Evolutionary conservation across 2,113 vertebrate genomes (phyloP).

Genomic region (Chaetops frenatus): DNA sequence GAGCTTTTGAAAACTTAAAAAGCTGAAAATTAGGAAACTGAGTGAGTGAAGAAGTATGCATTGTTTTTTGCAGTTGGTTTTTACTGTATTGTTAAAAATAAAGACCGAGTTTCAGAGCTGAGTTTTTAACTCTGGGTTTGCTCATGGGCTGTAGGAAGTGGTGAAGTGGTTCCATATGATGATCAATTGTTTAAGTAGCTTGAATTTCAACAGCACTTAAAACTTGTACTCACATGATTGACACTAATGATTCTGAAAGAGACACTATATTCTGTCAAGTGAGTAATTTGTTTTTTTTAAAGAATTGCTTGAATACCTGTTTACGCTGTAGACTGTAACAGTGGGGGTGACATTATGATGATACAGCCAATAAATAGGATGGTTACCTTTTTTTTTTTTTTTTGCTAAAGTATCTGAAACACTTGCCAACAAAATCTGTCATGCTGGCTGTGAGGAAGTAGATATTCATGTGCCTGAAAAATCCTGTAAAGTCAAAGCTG

Average conservation of each 20-base stretch:
- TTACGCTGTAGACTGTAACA: not conserved
- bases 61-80: not conserved
- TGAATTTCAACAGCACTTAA: constrained; percentile 29
- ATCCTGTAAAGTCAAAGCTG: not conserved
- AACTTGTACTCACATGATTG: constrained; percentile 55
- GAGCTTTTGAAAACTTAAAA: not conserved
- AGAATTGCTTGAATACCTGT: constrained; percentile 6
- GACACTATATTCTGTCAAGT: not conserved
- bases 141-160: not conserved
- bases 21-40: not conserved
- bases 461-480: not conserved
- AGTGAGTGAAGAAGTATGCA: not conserved
- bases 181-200: constrained; percentile 45
- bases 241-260: constrained; percentile 51
- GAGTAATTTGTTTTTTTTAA: constrained; percentile 11
- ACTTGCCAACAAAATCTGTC: not conserved
- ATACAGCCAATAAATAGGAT: constrained; percentile 8
- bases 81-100: not conserved
- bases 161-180: not conserved
- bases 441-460: not conserved
- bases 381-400: not conserved
- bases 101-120: not conserved
- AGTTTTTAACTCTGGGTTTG: not conserved
- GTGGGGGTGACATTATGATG: not conserved
- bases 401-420: not conserved